phyloP scores from a whole-genome alignment of 1,140 invertebrate genomes.

The Apolygus lucorum region DNA sequence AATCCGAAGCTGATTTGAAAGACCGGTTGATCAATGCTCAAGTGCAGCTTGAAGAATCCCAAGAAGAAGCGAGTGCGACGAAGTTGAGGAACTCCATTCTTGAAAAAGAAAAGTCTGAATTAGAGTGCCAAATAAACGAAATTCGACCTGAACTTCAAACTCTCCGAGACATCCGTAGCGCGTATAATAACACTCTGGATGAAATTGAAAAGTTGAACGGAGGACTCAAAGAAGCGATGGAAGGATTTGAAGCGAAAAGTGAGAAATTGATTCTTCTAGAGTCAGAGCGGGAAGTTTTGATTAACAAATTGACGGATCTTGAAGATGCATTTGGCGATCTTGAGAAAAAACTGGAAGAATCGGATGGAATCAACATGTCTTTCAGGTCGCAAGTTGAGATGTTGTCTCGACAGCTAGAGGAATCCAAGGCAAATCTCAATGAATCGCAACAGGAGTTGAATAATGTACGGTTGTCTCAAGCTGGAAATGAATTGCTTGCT shows the following conservation, averaged over 20 bases:
- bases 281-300: conserved; percentile 22
- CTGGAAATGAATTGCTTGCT: background rate
- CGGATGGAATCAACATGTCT: conserved; percentile 7
- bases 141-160: conserved; percentile 37
- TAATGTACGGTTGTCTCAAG: background rate
- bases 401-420: background rate
- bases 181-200: conserved; percentile 27
- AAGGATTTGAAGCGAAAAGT: conserved; percentile 23
- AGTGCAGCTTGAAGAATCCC: conserved; percentile 36
- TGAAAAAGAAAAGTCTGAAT: conserved; percentile 38
- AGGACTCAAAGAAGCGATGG: conserved; percentile 27
- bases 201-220: conserved; percentile 27
- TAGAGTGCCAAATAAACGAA: conserved; percentile 39
- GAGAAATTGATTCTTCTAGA: conserved; percentile 24
- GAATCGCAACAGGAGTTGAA: background rate
- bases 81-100: conserved; percentile 34
- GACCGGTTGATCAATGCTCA: conserved; percentile 27
- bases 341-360: conserved; percentile 26
- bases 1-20: conserved; percentile 39
- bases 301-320: conserved; percentile 33
- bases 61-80: conserved; percentile 3
- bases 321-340: conserved; percentile 23
- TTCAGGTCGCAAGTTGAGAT: background rate
- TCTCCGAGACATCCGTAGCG: conserved; percentile 22
- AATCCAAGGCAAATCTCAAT: background rate